These are phyloP conservation scores for Lampris incognitus DNA, from an alignment of 2,113 vertebrate genomes.

Conservation along the genomic window DNA sequence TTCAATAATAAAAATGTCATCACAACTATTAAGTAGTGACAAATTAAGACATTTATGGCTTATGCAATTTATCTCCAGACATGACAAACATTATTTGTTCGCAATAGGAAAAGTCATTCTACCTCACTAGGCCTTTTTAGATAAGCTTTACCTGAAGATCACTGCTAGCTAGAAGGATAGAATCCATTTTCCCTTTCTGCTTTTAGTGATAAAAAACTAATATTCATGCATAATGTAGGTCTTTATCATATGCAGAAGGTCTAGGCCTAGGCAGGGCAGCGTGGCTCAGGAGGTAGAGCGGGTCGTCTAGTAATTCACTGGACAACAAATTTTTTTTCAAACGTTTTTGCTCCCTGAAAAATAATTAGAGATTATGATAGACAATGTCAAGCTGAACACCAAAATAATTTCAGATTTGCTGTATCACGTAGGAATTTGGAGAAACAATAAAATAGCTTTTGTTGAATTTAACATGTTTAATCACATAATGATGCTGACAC, in stretches of 20 bases:
- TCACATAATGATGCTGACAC: no score
- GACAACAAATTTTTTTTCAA: no score
- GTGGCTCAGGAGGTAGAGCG: no score
- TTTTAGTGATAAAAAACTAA: background rate
- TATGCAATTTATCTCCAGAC: slow-evolving; percentile 55
- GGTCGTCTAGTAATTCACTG: no score
- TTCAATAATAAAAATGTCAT: slow-evolving; percentile 75
- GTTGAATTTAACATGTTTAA: no score
- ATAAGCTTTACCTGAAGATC: slow-evolving; percentile 20
- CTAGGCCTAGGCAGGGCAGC: no score
- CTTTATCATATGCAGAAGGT: background rate
- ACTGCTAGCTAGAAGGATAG: background rate
- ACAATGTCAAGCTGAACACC: no score
- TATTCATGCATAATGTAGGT: background rate
- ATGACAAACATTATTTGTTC: slow-evolving; percentile 57
- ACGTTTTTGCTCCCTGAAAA: no score
- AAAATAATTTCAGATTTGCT: no score
- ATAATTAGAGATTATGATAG: no score
- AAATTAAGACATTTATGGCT: slow-evolving; percentile 71
- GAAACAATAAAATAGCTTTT: no score
- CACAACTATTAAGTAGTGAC: slow-evolving; percentile 63
- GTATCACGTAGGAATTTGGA: no score
- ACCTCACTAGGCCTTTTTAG: background rate
- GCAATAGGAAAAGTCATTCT: slow-evolving; percentile 19
- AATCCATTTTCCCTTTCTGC: background rate